Percentiles rank a stretch among this genome's conserved stretches.
These are phyloP conservation scores for Stenopsyche tienmushanensis DNA, from an alignment of 1,140 invertebrate species.

Conservation along the genomic window DNA sequence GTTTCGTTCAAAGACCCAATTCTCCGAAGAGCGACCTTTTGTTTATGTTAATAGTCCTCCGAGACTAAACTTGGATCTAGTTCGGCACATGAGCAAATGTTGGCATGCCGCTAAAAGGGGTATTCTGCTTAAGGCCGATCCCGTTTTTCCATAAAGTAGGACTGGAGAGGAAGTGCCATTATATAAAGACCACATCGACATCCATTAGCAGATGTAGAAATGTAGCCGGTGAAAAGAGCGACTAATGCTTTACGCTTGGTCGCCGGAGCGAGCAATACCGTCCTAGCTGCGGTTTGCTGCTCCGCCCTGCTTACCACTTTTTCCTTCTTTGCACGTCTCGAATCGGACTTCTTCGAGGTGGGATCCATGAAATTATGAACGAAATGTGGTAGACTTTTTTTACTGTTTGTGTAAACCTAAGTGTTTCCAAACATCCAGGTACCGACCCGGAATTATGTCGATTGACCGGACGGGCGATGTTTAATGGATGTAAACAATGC, in stretches of 20 bases:
- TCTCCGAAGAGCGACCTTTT: background rate
- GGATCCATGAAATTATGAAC: too few species aligned
- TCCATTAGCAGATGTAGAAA: background rate
- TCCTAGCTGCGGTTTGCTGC: conserved; percentile 18
- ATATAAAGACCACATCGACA: background rate
- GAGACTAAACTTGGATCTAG: background rate
- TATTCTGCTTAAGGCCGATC: background rate
- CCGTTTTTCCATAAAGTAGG: background rate
- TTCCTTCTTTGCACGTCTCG: too few species aligned
- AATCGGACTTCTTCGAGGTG: too few species aligned
- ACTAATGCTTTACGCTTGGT: conserved; percentile 23
- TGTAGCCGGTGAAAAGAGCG: background rate
- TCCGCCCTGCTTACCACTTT: background rate
- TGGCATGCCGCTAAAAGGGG: background rate
- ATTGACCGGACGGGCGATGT: too few species aligned
- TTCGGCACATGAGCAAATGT: background rate
- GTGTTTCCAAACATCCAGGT: too few species aligned
- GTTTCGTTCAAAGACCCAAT: too few species aligned
- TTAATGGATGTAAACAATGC: too few species aligned
- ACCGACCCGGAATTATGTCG: too few species aligned
- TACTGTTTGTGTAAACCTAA: too few species aligned
- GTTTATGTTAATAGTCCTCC: background rate
- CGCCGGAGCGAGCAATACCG: conserved; percentile 21
- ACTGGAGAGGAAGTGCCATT: conserved; percentile 1
- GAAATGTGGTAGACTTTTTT: too few species aligned